Evolutionary conservation across 2,113 vertebrate genomes (phyloP).

Genomic region (Sinocyclocheilus maitianheensis): DNA sequence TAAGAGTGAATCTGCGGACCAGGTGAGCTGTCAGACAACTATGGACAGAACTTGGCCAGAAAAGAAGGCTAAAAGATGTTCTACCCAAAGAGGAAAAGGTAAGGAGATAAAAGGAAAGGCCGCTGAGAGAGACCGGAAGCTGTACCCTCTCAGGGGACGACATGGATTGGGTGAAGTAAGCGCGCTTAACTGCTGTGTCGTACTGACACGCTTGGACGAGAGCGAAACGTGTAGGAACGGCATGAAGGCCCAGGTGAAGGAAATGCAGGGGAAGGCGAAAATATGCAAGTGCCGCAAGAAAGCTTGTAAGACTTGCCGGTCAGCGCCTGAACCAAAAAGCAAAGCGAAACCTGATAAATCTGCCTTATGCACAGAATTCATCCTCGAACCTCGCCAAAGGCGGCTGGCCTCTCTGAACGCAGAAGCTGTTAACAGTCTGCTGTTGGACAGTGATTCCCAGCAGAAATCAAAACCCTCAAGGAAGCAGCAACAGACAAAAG

Average conservation of each 20-base stretch:
- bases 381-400: slow-evolving; percentile 84
- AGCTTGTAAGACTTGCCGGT: slow-evolving; percentile 56
- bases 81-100: slow-evolving; percentile 58
- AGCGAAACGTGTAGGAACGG: slow-evolving; percentile 55
- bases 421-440: slow-evolving; percentile 92
- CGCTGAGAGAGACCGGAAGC: slow-evolving; percentile 73
- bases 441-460: slow-evolving; percentile 81
- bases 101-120: slow-evolving; percentile 57
- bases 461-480: slow-evolving; percentile 58
- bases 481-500: slow-evolving; percentile 68
- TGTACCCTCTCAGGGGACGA: slow-evolving; percentile 77
- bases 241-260: slow-evolving; percentile 55
- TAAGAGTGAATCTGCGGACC: slow-evolving; percentile 55
- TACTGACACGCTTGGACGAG: slow-evolving; percentile 87
- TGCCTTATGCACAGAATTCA: slow-evolving; percentile 61
- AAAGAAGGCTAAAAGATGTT: slow-evolving; percentile 60
- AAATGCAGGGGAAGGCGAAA: slow-evolving; percentile 68
- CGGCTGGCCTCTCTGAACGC: slow-evolving; percentile 97
- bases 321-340: slow-evolving; percentile 68
- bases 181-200: slow-evolving; percentile 83
- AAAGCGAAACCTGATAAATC: slow-evolving; percentile 65
- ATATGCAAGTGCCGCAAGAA: slow-evolving; percentile 60
- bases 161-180: slow-evolving; percentile 59
- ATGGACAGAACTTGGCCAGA: slow-evolving; percentile 74
- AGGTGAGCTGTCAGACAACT: slow-evolving; percentile 65